These are phyloP conservation scores for Gallirallus australis DNA, from an alignment of 2,797 vertebrate species.

Conservation along the genomic window DNA sequence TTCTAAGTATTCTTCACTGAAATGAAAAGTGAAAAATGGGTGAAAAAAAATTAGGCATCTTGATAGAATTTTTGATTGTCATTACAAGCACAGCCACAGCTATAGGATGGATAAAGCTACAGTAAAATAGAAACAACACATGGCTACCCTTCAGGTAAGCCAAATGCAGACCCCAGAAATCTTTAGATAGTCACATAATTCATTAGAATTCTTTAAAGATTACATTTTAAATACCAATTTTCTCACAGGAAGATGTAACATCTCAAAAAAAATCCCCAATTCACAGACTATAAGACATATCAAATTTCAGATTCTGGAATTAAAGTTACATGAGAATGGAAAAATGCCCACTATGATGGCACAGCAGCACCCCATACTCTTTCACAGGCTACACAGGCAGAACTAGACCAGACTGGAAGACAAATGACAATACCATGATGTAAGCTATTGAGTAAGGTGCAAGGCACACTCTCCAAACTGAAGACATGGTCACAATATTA, in stretches of 20 bases:
- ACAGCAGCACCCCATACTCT: not conserved
- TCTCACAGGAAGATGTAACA: not conserved
- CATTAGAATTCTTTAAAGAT: not conserved
- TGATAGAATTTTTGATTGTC: not conserved
- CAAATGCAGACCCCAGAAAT: not conserved
- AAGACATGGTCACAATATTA: not conserved
- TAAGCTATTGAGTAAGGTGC: not conserved
- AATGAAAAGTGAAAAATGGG: too few relatives aligned
- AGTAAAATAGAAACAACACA: not conserved
- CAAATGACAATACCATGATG: not conserved
- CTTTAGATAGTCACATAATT: not conserved
- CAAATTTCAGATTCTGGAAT: not conserved
- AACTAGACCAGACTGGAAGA: not conserved
- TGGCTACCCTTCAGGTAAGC: not conserved
- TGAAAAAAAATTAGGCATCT: not conserved
- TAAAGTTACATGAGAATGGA: not conserved
- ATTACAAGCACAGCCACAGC: not conserved
- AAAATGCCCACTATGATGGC: rapidly evolving
- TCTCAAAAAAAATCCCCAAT: not conserved
- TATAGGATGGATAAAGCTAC: not conserved
- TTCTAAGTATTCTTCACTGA: not conserved
- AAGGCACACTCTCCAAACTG: not conserved
- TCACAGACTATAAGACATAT: not conserved
- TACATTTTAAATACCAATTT: not conserved
- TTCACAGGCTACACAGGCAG: not conserved